Evolutionary conservation across 2,797 vertebrate genomes (phyloP), one percentile per base, ranked within the genome.

Genomic region (Pseudopleuronectes americanus): DNA sequence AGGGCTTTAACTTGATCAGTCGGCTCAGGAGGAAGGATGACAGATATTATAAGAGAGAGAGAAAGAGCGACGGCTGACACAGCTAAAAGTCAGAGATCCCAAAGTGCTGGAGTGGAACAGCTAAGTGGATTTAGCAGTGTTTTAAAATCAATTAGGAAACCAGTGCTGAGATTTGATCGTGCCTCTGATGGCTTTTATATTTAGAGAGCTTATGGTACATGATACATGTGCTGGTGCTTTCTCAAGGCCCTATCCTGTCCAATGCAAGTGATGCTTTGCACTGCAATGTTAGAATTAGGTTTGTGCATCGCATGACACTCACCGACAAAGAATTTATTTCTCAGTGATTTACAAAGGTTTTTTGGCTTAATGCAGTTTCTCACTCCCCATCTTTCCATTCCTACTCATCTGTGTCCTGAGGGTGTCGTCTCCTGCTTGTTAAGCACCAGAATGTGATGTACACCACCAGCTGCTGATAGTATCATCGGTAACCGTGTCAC

Each of bases 81-180:
- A 16, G 64, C 62, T 65, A 31, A 76, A 23, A 68, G 56, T 47
- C 64, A 1, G 53, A 60, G 38, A 47, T 56, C 52, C 17, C 57
- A 26, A 51, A 52, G 71, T 45, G 31, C 60, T 55, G 2, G 4
- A 52, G 49, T 45, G 69, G 19, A 57, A 57, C 52, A 14, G 55
- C 81, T 84, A 87, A 90, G 70, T 91, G 79, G 74, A 88, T 89
- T 84, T 80, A 76, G 61, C 41, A 43, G 68, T 26, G 60, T 57
- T 79, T 81, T 74, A 74, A 85, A 89, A 79, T 83, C 70, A 70
- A 66, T 90, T 84, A 68, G 8, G 33, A 74, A 71, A 62, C 59
- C 33, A 17, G 41, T 7, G 22, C 51, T 64, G 41, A 33, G 57
- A 74, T 63, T 59, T 54, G 21, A 51, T 38, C 52, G 24, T 43